Base-by-base conservation (phyloP, 2,113 vertebrate genomes). In the Zapornia atra region DNA sequence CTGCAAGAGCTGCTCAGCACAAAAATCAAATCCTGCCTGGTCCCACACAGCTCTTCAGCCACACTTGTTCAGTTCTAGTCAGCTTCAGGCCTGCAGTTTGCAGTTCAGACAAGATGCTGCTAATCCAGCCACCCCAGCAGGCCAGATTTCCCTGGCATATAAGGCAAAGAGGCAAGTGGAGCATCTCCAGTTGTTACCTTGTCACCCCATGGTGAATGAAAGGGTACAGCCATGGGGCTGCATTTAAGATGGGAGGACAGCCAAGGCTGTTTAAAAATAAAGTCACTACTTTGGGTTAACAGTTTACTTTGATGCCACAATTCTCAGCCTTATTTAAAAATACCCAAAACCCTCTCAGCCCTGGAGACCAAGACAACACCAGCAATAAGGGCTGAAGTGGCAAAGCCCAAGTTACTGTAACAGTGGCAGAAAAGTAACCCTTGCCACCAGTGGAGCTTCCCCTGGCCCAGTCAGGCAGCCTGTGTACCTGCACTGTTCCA, bases 401-500 rank as follows among this genome's bases (percentile, higher is more conserved):
- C 24, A 34, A 83, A 70, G 31, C 48, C 48, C n/a, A 60, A 54
- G 19, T 63, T 63, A 56, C 1, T 38, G 15, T 33, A 63, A n/a
- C 16, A 13, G 14, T 20, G 12, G 54, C 33, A 75, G 68, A 63
- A 63, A 21, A 36, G 15, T 11, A 73, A 46, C 34, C 79, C 8
- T 44, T 51, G 25, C 10, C 56, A 29, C 10, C 56, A n/a, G 28
- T 3, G 4, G 20, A 42, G 18, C 31, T 50, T 73, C 34, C 16
- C 54, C 9, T 28, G 13, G 20, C 26, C 16, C 7, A 16, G 10
- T 17, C 26, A 38, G 73, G 56, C 68, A 56, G 11, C 1, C 11
- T n/a, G 0, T n/a, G 0, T 36, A n/a, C 13, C 36, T 6, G 9
- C 46, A 64, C 59, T 31, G 13, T 11, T 53, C 21, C 24, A 4